Evolutionary conservation across 1,140 invertebrate species (phyloP).

Genomic region (Cherax quadricarinatus): DNA sequence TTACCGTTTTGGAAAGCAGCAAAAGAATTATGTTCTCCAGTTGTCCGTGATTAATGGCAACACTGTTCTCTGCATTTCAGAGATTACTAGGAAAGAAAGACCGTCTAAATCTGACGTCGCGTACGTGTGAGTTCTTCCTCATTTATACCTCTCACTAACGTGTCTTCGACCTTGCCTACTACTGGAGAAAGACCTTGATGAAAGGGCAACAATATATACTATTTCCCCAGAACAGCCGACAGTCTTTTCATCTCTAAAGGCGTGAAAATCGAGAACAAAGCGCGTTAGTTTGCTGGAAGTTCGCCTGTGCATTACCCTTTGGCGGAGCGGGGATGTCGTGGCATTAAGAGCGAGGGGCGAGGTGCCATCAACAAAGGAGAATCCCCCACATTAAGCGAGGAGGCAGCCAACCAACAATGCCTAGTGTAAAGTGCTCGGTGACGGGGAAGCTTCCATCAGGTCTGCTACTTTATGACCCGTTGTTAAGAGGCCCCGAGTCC

Average conservation of each 20-base stretch:
- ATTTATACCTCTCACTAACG: too few relatives aligned
- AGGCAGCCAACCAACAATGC: slow-evolving; percentile 14
- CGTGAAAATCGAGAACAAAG: slow-evolving; percentile 39
- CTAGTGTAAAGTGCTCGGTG: neutral
- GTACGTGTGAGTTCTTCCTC: too few relatives aligned
- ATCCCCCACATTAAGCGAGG: slow-evolving; percentile 14
- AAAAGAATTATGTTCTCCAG: too few relatives aligned
- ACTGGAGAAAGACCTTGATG: neutral
- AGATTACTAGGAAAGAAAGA: too few relatives aligned
- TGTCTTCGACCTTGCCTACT: neutral
- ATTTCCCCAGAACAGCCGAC: neutral
- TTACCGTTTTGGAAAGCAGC: too few relatives aligned
- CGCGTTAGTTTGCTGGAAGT: slow-evolving; percentile 17
- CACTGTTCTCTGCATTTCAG: too few relatives aligned
- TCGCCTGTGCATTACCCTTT: slow-evolving; percentile 5
- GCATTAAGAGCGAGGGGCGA: slow-evolving; percentile 23
- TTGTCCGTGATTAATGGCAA: too few relatives aligned
- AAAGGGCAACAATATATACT: neutral
- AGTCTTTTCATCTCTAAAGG: slow-evolving; percentile 11
- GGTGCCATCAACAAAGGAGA: slow-evolving; percentile 3
- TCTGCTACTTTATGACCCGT: neutral
- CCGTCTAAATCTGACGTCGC: too few relatives aligned
- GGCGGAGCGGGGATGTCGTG: slow-evolving; percentile 2
- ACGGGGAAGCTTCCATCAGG: neutral
- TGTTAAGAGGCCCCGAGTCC: slow-evolving; percentile 1